Evolutionary conservation across 2,888 invertebrate genomes (phyloP).

Genomic region (Cistogaster globosa): DNA sequence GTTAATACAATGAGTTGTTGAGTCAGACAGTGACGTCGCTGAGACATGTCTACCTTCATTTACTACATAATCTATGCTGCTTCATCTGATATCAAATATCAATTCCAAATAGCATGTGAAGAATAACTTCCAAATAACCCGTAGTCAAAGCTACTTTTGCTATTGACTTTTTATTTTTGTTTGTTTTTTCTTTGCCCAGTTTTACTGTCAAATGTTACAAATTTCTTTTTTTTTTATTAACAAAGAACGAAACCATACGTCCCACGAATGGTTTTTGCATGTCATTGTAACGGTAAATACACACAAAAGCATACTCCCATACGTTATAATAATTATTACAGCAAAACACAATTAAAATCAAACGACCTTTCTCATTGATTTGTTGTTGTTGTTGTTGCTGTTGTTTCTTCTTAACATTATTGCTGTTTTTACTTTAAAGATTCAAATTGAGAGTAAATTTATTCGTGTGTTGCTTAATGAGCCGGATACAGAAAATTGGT

Average conservation of each 20-base stretch:
- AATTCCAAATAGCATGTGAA: too few species aligned
- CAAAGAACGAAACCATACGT: slow-evolving; percentile 34
- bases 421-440: slow-evolving; percentile 17
- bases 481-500: too few species aligned
- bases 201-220: slow-evolving; percentile 33
- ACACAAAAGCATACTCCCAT: not conserved
- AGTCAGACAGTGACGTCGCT: too few species aligned
- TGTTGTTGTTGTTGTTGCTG: slow-evolving; percentile 15
- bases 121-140: too few species aligned
- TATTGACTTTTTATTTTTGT: not conserved
- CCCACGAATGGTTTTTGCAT: slow-evolving; percentile 49
- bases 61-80: too few species aligned
- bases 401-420: not conserved
- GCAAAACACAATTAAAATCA: slow-evolving; percentile 43
- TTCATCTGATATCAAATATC: too few species aligned
- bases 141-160: too few species aligned
- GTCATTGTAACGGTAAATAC: slow-evolving; percentile 20
- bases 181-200: slow-evolving; percentile 4
- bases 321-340: slow-evolving; percentile 24
- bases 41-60: too few species aligned
- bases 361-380: slow-evolving; percentile 57
- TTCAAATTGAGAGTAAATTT: slow-evolving; percentile 14
- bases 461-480: not conserved
- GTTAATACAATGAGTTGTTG: too few species aligned
- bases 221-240: slow-evolving; percentile 4